Evolutionary conservation across 2,113 vertebrate species (phyloP).

Genomic region (Gymnobelideus leadbeateri): DNA sequence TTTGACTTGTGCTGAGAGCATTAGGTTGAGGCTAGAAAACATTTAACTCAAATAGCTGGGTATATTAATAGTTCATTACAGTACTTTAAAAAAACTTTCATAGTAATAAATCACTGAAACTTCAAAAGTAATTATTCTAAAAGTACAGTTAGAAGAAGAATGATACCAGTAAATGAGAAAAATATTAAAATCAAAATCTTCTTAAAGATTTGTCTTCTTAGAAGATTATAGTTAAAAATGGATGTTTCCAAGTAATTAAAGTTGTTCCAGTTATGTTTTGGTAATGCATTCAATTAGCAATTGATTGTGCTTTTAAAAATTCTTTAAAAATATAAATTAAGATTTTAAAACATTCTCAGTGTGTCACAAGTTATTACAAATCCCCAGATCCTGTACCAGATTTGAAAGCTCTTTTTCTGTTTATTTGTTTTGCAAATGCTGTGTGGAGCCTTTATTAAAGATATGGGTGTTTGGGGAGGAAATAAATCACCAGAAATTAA

Average conservation of each 20-base stretch:
- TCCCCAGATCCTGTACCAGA: conserved; percentile 17
- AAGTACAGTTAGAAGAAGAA: background rate
- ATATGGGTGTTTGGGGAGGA: conserved; percentile 16
- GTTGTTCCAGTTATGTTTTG: conserved; percentile 18
- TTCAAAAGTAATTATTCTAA: conserved; percentile 11
- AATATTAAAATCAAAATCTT: conserved; percentile 17
- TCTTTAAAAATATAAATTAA: conserved; percentile 15
- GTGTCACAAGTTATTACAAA: conserved; percentile 41
- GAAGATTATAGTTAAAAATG: conserved; percentile 31
- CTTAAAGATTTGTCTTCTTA: conserved; percentile 16
- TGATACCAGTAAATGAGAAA: conserved; percentile 33
- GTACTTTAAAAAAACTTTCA: conserved; percentile 9
- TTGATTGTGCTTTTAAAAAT: conserved; percentile 22
- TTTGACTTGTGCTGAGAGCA: conserved; percentile 18
- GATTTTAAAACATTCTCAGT: conserved; percentile 9
- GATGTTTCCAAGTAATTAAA: conserved; percentile 2
- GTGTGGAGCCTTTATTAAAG: conserved; percentile 38
- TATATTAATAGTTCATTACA: background rate
- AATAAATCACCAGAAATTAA: conserved; percentile 28
- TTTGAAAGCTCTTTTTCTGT: conserved; percentile 50
- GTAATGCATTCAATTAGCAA: background rate
- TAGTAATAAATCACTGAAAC: background rate
- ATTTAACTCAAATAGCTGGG: background rate
- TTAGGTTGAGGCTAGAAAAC: conserved; percentile 50
- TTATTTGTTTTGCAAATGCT: conserved; percentile 45